phyloP scores from a whole-genome alignment of 1,140 invertebrate genomes.

The Rhagoletis zephyria region DNA sequence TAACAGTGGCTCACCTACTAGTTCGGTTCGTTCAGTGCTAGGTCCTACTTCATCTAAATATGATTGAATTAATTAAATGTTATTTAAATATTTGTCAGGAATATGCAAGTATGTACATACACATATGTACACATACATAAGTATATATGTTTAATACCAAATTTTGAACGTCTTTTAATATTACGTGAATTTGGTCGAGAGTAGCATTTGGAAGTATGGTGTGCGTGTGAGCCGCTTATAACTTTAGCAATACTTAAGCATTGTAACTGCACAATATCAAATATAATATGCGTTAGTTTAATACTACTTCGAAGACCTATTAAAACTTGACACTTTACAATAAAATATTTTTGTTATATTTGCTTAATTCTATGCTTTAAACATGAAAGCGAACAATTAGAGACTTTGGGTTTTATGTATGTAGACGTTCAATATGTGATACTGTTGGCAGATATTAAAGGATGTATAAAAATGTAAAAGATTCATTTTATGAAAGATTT shows the following conservation, averaged over 20 bases:
- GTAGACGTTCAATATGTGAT: constrained; percentile 32
- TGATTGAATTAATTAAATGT: neutral
- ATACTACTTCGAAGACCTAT: constrained; percentile 3
- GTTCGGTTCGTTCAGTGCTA: neutral
- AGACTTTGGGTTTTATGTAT: neutral
- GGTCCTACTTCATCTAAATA: constrained; percentile 36
- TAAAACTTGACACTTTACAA: neutral
- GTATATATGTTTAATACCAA: neutral
- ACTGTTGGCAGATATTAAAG: neutral
- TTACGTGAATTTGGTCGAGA: neutral
- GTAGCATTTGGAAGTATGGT: neutral
- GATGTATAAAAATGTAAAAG: neutral
- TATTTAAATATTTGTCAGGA: neutral
- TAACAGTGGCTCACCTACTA: constrained; percentile 31
- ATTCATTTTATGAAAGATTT: neutral
- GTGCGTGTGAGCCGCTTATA: constrained; percentile 1
- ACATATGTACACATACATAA: neutral
- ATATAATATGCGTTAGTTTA: constrained; percentile 32
- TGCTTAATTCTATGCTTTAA: constrained; percentile 14
- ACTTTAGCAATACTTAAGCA: constrained; percentile 40
- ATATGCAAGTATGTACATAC: neutral
- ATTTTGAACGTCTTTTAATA: neutral
- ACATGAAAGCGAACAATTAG: neutral
- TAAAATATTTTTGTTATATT: neutral
- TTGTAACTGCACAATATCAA: constrained; percentile 45